Evolutionary conservation across 2,888 invertebrate genomes (phyloP), one percentile per base, ranked within the genome.

Genomic region (Pherbina coryleti): DNA sequence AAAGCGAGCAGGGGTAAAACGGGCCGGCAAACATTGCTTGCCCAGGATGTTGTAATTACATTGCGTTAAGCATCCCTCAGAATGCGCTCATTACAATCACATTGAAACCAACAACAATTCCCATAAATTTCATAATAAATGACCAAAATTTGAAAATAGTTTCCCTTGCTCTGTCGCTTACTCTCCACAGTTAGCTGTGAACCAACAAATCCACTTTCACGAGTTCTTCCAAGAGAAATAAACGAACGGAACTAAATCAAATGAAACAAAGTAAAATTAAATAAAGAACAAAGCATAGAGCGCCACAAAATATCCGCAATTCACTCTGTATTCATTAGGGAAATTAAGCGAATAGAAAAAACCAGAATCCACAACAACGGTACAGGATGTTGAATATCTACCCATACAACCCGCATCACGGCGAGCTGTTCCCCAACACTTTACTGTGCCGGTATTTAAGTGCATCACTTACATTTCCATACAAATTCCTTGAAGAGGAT

Each of bases 61-160:
- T 71, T 71, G 64, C 76, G 60, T 64, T 64, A 71, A 76, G 19
- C 28, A 62, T 76, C 19, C 67, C 34, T 25, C 66, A 73, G n/a
- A 8, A 44, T 14, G 34, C 14, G 31, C 73, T 62, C 37, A 44
- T 37, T 55, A 44, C 19, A 57, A 49, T 44, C 55, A 22, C 49
- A 44, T 7, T 25, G 28, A 37, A 22, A 34, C 22, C 73, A 62
- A 62, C 73, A 57, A 57, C 57, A 49, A n/a, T 49, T 62, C 60
- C 64, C 37, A 78, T 78, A 75, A 78, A 75, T 51, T 75, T 74
- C 51, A 49, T 75, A 74, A 78, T 78, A 62, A 78, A 75, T 69
- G 78, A 69, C 78, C 74, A 70, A 67, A 77, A 75, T 75, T 67
- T 69, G 70, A 75, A 75, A 78, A 75, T 77, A 77, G 77, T 77